A percentile compares a stretch with the other conserved stretches of the same genome.
phyloP scores from a whole-genome alignment of 2,797 vertebrate species.

The Todus mexicanus region DNA sequence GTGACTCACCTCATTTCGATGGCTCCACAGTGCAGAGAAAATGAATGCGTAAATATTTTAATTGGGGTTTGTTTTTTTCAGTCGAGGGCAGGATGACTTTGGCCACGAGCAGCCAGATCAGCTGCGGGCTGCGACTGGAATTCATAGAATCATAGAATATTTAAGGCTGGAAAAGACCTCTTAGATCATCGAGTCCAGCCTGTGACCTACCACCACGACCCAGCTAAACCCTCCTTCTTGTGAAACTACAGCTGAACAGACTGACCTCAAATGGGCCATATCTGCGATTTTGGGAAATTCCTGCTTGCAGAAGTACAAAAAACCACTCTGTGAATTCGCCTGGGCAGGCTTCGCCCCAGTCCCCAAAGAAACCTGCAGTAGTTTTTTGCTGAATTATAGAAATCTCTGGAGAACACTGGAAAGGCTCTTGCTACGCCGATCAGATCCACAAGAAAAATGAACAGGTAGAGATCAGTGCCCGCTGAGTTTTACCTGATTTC shows the following conservation, averaged over 20 bases:
- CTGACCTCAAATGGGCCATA: background rate
- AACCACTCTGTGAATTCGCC: background rate
- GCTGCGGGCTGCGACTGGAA: background rate
- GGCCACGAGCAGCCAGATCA: background rate
- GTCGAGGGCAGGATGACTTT: background rate
- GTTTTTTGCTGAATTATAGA: background rate
- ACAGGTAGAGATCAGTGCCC: background rate
- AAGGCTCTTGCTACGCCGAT: background rate
- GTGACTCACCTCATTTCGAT: conserved; percentile 1
- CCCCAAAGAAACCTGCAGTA: background rate
- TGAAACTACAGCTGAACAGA: background rate
- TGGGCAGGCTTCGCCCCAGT: background rate
- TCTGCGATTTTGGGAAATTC: background rate
- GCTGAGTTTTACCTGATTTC: background rate
- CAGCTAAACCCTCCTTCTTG: background rate
- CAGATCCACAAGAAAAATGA: background rate
- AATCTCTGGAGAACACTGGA: background rate
- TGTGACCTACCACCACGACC: no score
- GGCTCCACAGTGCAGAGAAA: background rate
- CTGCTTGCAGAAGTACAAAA: background rate
- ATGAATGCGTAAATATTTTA: background rate
- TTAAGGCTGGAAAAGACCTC: no score
- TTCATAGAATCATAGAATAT: no score
- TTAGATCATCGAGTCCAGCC: no score
- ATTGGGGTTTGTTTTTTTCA: background rate